Evolutionary conservation across 2,888 invertebrate species (phyloP), one percentile per base, ranked within the genome.

Genomic region (Eucera pruinosa): DNA sequence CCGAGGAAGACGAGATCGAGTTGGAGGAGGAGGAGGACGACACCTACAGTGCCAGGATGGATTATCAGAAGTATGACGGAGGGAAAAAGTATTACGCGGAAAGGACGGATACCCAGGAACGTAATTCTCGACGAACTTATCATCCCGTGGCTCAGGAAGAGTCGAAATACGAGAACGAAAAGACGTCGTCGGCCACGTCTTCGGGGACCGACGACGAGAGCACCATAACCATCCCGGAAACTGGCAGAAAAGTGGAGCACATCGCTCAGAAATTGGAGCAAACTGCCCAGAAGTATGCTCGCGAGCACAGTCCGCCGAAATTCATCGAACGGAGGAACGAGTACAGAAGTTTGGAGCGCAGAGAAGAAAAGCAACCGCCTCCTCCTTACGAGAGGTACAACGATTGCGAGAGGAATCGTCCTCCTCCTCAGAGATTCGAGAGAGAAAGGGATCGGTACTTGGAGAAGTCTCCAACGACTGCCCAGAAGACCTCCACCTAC

Each of bases 201-300:
- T 88, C 88, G 0, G 91, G 90, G 20, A 91, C 91, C 0, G 92
- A 91, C 36, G 92, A 92, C 62, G 90, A 91, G 27, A 90, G 90
- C 39, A 92, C 92, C 2, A 89, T 91, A 2, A 91, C 91, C 0
- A 91, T 92, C 30, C 92, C 92, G 1, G 90, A 91, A 57, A 88
- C 86, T 0, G 91, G 91, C 0, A 82, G 92, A 4, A 92, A 92
- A 43, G 92, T 92, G 13, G 92, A 92, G 65, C 92, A 92, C 48
- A 92, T 92, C 11, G 89, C 92, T 0, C 92, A 92, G 77, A 92
- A 92, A 66, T 81, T 92, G 7, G 92, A 92, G 68, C 92, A 92
- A 70, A 92, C 92, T 0, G 92, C 92, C 0, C 92, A 92, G 66
- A 92, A 91, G 61, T 92, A 92, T 64, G 92, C 92, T 0, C 82